Conservation (phyloP, 2,113 vertebrate species). For the Oncorhynchus clarkii region DNA sequence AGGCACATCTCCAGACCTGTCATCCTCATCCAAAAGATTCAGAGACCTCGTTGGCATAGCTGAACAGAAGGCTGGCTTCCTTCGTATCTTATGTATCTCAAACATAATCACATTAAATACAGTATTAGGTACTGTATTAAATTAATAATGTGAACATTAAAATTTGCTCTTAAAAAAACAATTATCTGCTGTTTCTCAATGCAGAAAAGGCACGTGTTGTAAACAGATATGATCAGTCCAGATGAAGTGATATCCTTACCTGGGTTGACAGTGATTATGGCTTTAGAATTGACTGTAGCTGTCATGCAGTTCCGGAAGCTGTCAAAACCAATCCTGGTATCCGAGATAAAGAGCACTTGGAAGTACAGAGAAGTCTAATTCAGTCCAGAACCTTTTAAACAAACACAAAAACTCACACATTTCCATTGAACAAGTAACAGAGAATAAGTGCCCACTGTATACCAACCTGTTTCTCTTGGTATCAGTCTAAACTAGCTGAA, state of each 20-base stretch:
- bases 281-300: conserved; percentile 89
- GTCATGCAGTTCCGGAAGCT: conserved; percentile 89
- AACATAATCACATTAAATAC: no score
- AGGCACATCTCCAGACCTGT: conserved; percentile 75
- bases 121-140: not conserved
- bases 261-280: conserved; percentile 92
- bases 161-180: no score
- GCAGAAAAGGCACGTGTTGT: no score
- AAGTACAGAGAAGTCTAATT: conserved; percentile 32
- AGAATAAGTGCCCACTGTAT: not conserved
- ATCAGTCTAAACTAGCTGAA: conserved; percentile 83
- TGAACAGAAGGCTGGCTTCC: conserved; percentile 85
- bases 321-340: conserved; percentile 91
- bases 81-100: conserved; percentile 77
- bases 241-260: conserved; percentile 71
- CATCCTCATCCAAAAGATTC: conserved; percentile 76
- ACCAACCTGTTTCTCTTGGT: conserved; percentile 44
- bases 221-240: not conserved
- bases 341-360: conserved; percentile 92
- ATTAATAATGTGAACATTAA: no score
- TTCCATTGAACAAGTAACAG: conserved; percentile 10
- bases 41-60: conserved; percentile 79
- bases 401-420: conserved; percentile 32
- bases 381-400: not conserved
- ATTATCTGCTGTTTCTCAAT: no score